Percentiles rank a stretch among this genome's conserved stretches.
Evolutionary conservation across 1,140 invertebrate genomes (phyloP).

Genomic region (Trichonephila clavipes): DNA sequence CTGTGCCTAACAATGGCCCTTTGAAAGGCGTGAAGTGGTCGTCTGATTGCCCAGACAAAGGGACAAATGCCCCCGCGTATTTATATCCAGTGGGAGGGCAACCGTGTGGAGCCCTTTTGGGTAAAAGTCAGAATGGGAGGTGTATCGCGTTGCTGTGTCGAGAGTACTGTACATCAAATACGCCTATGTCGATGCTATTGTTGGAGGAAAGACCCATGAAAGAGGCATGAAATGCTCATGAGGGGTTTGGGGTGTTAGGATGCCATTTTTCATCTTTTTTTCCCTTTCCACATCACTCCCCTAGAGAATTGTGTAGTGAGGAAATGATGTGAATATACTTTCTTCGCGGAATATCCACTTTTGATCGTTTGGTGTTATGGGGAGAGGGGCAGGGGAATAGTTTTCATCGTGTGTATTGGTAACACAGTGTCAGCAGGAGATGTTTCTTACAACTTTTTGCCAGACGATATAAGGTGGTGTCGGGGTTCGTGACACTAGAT

Average conservation of each 20-base stretch:
- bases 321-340: background rate
- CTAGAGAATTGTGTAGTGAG: background rate
- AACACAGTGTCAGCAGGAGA: background rate
- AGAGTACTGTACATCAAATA: constrained; percentile 35
- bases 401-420: background rate
- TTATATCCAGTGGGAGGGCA: constrained; percentile 14
- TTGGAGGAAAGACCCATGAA: constrained; percentile 23
- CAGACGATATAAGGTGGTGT: background rate
- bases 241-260: constrained; percentile 46
- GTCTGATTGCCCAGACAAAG: constrained; percentile 60
- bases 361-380: background rate
- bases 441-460: background rate
- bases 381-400: background rate
- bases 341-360: background rate
- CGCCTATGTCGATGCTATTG: background rate
- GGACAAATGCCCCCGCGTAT: constrained; percentile 55
- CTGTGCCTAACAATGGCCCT: constrained; percentile 13
- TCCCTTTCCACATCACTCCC: background rate
- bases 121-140: constrained; percentile 13
- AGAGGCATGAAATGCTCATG: constrained; percentile 70
- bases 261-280: constrained; percentile 46
- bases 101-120: background rate
- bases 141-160: constrained; percentile 58
- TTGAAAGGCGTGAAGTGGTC: constrained; percentile 72
- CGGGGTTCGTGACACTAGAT: background rate